Conservation (phyloP, 2,797 vertebrate species). For the Alcedo quadribrachys region DNA sequence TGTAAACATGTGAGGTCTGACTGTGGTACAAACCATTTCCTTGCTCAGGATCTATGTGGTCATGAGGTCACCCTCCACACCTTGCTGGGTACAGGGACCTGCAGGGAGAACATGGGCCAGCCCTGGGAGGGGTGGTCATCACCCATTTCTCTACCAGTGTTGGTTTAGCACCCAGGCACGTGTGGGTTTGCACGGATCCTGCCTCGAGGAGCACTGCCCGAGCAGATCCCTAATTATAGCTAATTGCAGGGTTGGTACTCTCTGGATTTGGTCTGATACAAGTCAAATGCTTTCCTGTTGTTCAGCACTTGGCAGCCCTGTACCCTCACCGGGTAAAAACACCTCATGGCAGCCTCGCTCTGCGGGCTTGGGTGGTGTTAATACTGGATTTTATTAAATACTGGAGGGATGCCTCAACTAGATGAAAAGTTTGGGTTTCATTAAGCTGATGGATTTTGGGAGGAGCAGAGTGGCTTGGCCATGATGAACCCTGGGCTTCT, state of each 20-base stretch:
- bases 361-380: background rate
- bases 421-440: background rate
- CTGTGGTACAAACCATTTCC: background rate
- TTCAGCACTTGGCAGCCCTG: background rate
- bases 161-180: fast-evolving
- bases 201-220: background rate
- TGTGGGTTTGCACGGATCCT: background rate
- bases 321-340: background rate
- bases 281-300: background rate
- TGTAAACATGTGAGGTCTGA: background rate
- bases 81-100: background rate
- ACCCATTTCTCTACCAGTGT: fast-evolving
- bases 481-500: fast-evolving
- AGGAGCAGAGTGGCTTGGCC: background rate
- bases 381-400: background rate
- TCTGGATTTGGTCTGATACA: background rate
- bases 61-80: background rate
- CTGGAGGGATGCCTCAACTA: background rate
- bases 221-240: conserved; percentile 5
- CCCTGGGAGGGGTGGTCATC: background rate
- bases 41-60: conserved; percentile 33
- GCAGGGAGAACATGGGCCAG: background rate
- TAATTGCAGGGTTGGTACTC: conserved; percentile 4
- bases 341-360: background rate
- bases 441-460: background rate